Base-by-base conservation (phyloP, 2,113 vertebrate species). In the Leptobrachium ailaonicum region DNA sequence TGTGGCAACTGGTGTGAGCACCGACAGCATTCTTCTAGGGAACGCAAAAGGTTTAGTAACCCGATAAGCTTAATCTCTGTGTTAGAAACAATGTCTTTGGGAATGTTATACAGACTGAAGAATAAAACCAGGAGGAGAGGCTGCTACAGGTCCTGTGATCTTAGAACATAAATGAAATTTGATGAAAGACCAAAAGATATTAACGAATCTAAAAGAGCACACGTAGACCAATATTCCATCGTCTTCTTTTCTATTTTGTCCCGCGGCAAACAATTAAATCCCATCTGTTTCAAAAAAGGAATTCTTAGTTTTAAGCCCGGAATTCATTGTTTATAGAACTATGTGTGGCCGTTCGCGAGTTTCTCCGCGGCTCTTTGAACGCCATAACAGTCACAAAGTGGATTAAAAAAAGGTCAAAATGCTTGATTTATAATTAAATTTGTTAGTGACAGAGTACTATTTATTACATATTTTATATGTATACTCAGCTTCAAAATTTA, bases 151-250 rank as follows among this genome's bases (percentile, higher is more conserved):
- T 41, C 56, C 78, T 80, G 71, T 80, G 78, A 80, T 80, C 79
- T 80, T 64, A 41, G 43, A 68, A 80, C 20, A 60, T 58, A 53
- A 75, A 58, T 69, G 79, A 80, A 80, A 80, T 74, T 50, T 73
- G 79, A 80, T 74, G 71, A 80, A 45, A 80, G 71, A 74, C 72
- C 54, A 74, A 80, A 80, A 56, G 54, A 80, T 75, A 20, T 69
- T 64, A 80, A 66, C 32, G 14, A 45, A 41, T 11, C 58, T 3
- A 75, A 47, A 42, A 47, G 62, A 58, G 41, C 62, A 41, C 64
- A 75, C 32, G 66, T 66, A 75, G 44, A 47, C 60, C 64, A 41
- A 62, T 73, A 54, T 56, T 56, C 50, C 13, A 45, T 41, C 41
- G 3, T 14, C 56, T 44, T 54, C 14, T 56, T 40, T 32, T 70